These are phyloP conservation scores for Amphipoea oculea DNA, from an alignment of 2,888 invertebrate genomes.

Conservation along the genomic window DNA sequence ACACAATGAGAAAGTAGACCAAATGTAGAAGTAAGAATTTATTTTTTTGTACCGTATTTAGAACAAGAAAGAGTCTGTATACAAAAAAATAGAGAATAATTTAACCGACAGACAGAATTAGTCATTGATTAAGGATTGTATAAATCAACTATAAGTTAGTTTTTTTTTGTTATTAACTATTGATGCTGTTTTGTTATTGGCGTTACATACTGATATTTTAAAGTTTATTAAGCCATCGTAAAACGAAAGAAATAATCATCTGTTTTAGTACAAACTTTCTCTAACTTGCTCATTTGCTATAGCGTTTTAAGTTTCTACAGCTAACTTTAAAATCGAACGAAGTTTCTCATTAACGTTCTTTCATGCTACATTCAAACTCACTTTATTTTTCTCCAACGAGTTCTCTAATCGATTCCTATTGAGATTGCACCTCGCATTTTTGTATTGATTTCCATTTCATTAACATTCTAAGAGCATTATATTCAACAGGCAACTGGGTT, in stretches of 20 bases:
- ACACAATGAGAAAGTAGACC: slow-evolving; percentile 9
- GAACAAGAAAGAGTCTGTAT: neutral
- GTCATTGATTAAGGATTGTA: neutral
- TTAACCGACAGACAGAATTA: neutral
- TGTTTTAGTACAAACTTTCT: slow-evolving; percentile 9
- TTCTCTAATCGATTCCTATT: slow-evolving; percentile 62
- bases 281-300: slow-evolving; percentile 17
- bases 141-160: neutral
- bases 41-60: neutral
- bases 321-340: slow-evolving; percentile 44
- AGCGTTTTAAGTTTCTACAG: slow-evolving; percentile 29
- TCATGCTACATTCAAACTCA: slow-evolving; percentile 44
- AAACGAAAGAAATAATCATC: slow-evolving; percentile 23
- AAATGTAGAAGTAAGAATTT: neutral
- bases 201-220: neutral
- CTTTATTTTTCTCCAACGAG: slow-evolving; percentile 55
- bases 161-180: neutral
- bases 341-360: slow-evolving; percentile 58
- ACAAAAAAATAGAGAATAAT: too few species aligned
- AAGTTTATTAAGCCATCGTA: neutral
- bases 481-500: slow-evolving; percentile 49
- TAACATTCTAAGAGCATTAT: slow-evolving; percentile 68
- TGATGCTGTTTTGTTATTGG: neutral
- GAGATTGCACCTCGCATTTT: slow-evolving; percentile 57
- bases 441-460: slow-evolving; percentile 67